Conservation (phyloP, 1,140 invertebrate genomes). For the Halotydeus destructor region DNA sequence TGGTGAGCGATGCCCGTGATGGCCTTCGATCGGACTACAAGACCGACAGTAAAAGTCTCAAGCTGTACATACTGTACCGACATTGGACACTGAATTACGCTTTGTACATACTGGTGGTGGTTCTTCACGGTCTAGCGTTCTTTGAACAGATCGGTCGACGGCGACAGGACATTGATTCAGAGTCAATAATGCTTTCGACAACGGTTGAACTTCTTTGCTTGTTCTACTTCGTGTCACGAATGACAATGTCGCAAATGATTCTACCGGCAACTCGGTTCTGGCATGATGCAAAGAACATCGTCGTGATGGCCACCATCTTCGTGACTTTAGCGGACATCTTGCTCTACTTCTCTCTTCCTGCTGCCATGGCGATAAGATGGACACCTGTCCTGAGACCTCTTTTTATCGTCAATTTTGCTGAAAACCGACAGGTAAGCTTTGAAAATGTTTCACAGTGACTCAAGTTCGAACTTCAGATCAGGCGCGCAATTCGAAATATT, state of each 20-base stretch:
- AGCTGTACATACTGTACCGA: slow-evolving; percentile 20
- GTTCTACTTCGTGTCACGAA: slow-evolving; percentile 24
- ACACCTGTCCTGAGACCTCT: slow-evolving; percentile 28
- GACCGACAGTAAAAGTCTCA: slow-evolving; percentile 18
- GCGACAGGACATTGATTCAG: background rate
- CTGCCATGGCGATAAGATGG: slow-evolving; percentile 22
- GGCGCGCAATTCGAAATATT: slow-evolving; percentile 31
- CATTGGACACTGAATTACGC: slow-evolving; percentile 18
- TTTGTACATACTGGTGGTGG: slow-evolving; percentile 24
- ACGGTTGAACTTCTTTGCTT: slow-evolving; percentile 25
- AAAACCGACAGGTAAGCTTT: slow-evolving; percentile 27
- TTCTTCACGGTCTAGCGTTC: slow-evolving; percentile 26
- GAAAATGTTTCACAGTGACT: slow-evolving; percentile 17
- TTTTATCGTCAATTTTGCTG: slow-evolving; percentile 32
- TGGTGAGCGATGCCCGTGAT: slow-evolving; percentile 26
- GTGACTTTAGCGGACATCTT: slow-evolving; percentile 27
- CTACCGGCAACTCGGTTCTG: slow-evolving; percentile 23
- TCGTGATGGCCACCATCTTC: slow-evolving; percentile 23
- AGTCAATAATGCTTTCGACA: slow-evolving; percentile 22
- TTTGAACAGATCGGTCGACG: slow-evolving; percentile 26
- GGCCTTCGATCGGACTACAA: slow-evolving; percentile 26
- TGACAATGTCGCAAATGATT: slow-evolving; percentile 25
- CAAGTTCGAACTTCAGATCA: slow-evolving; percentile 22
- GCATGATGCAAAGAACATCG: slow-evolving; percentile 28
- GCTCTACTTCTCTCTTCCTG: slow-evolving; percentile 23